A percentile compares a stretch with the other conserved stretches of the same genome.
Conservation (phyloP, 2,113 vertebrate species). For the Megaceryle torquata region DNA sequence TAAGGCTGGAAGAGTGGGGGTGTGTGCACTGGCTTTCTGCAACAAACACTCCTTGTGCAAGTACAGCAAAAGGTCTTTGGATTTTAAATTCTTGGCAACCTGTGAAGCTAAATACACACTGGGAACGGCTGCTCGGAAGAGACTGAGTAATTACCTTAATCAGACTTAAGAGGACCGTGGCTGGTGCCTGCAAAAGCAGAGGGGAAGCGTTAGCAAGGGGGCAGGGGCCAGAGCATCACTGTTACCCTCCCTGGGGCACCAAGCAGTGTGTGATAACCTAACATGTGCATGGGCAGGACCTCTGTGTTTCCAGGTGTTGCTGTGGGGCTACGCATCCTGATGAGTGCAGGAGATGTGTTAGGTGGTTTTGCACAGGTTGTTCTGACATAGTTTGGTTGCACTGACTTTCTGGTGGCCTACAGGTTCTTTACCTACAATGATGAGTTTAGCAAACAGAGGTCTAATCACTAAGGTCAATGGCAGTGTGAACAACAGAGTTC, state of each 20-base stretch:
- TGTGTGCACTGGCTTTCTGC: accelerated
- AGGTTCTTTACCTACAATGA: not conserved
- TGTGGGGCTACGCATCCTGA: accelerated
- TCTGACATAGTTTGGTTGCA: not conserved
- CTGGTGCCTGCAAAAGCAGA: not conserved
- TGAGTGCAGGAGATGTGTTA: accelerated
- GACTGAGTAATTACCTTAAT: not conserved
- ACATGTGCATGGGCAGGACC: accelerated
- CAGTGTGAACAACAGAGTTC: not conserved
- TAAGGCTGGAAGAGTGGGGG: not conserved
- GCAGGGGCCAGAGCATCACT: not conserved
- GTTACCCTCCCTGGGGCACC: too few relatives aligned
- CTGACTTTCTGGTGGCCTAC: not conserved
- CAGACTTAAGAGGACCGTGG: not conserved
- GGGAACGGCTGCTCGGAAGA: not conserved
- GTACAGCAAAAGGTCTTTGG: not conserved
- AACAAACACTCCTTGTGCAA: not conserved
- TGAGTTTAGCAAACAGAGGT: not conserved
- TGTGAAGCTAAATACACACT: not conserved
- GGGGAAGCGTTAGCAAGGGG: accelerated
- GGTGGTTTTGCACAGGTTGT: not conserved
- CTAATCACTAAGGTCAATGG: not conserved
- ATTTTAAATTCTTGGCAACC: not conserved
- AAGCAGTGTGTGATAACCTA: not conserved
- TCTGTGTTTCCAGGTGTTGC: accelerated